Base-by-base conservation (phyloP, 2,797 vertebrate genomes). In the Fundulus diaphanus region DNA sequence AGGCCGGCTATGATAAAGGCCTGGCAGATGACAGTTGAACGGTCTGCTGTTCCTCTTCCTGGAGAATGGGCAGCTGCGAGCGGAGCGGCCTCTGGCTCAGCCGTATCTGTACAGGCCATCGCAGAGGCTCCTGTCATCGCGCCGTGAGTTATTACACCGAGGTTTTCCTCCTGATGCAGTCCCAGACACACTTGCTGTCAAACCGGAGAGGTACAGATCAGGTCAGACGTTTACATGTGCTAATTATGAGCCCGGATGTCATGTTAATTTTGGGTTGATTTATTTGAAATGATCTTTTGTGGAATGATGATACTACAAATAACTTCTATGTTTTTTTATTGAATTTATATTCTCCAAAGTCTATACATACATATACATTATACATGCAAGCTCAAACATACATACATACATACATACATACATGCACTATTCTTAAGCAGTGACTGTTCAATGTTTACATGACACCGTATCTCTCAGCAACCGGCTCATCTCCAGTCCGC, bases 1-100 rank as follows among this genome's bases (percentile, higher is more conserved):
- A 82, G 68, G 65, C 70, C 72, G 81, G 69, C 54, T 35, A 71
- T 88, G 92, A 94, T 94, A 92, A 92, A 88, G 78, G 44, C 57
- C 46, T 86, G 81, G 76, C 85, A 82, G 81, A 72, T 90, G 91
- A 89, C 90, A 46, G 94, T 93, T 95, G 85, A 93, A 91, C 89
- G 40, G 89, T 87, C 80, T 80, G 48, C n/a, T 82, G 75, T 35
- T 52, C 79, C 79, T 73, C 59, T 90, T 90, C 81, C 79, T 89
- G 76, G 79, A 88, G 84, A 73, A 66, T 22, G 48, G 57, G 72
- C 79, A 80, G 81, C 82, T 82, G 82, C 72, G 82, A 74, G 70
- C 20, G 0, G 40, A 13, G 29, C 73, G 2, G 46, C 76, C 54
- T 78, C 51, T 44, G 57, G 35, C 15, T 0, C 68, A 74, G 73